Conservation (phyloP, 2,113 vertebrate species). For the Pseudorectes ferrugineus region DNA sequence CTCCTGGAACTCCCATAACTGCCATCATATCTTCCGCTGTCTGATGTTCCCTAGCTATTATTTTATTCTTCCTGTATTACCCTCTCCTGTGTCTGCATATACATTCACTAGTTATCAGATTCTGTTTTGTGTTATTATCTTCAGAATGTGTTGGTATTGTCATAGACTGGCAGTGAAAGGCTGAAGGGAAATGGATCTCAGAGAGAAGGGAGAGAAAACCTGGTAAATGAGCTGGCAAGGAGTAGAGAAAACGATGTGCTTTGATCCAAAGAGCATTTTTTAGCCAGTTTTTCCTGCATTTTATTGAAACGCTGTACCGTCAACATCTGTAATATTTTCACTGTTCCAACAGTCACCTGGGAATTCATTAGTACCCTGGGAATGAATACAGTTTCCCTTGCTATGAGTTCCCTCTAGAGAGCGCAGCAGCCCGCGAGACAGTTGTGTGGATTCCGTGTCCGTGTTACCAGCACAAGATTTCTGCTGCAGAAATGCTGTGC, state of each 20-base stretch:
- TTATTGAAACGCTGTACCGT: background rate
- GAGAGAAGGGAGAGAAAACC: background rate
- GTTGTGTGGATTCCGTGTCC: background rate
- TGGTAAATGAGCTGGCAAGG: background rate
- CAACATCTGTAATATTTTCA: background rate
- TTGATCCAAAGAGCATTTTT: background rate
- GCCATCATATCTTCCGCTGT: background rate
- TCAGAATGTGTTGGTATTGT: background rate
- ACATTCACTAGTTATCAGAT: background rate
- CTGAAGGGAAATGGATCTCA: background rate
- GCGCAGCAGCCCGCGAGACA: slow-evolving; percentile 18
- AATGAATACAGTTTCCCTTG: background rate
- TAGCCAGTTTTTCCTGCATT: slow-evolving; percentile 8
- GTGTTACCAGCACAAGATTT: background rate
- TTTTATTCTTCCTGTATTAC: background rate
- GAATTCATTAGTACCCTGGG: background rate
- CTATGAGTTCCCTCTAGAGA: slow-evolving; percentile 26
- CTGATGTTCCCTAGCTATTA: background rate
- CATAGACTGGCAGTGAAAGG: background rate
- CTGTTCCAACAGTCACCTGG: background rate
- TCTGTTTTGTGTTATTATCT: background rate
- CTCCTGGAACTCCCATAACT: background rate
- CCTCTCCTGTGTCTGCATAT: background rate
- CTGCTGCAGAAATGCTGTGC: background rate
- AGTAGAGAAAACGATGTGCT: background rate